A percentile compares a stretch with the other conserved stretches of the same genome.
phyloP scores from a whole-genome alignment of 1,140 invertebrate species.

The Trichonephila inaurata region DNA sequence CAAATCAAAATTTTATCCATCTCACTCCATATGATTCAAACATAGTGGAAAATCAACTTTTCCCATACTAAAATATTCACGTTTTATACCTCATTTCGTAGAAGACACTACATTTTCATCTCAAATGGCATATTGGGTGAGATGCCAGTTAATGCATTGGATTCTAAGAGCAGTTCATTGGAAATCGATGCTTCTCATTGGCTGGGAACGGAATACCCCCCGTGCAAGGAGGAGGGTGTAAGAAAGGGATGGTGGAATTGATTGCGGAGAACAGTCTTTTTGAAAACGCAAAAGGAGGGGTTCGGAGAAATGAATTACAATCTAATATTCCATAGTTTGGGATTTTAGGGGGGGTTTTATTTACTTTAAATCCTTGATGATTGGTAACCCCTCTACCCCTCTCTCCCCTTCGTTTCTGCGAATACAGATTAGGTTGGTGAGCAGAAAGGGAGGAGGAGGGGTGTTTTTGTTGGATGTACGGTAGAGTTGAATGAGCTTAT shows the following conservation, averaged over 20 bases:
- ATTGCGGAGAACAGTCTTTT: constrained; percentile 2
- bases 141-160: constrained; percentile 50
- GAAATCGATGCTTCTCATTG: constrained; percentile 58
- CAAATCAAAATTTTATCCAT: constrained; percentile 29
- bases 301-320: constrained; percentile 20
- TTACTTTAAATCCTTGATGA: constrained; percentile 38
- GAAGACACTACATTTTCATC: not conserved
- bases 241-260: not conserved
- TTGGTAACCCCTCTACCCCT: not conserved
- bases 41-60: not conserved
- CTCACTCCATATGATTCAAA: not conserved
- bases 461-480: not conserved
- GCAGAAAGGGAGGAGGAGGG: too few relatives aligned
- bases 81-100: constrained; percentile 1
- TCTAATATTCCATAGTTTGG: constrained; percentile 6
- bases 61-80: constrained; percentile 19
- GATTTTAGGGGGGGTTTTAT: not conserved
- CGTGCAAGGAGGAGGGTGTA: not conserved
- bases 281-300: not conserved
- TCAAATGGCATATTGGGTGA: constrained; percentile 37
- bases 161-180: constrained; percentile 4
- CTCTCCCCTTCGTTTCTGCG: not conserved
- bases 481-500: not conserved
- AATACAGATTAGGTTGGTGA: not conserved
- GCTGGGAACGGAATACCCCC: constrained; percentile 3